Evolutionary conservation across 2,888 invertebrate genomes (phyloP).

Genomic region (Synanthedon myopaeformis): DNA sequence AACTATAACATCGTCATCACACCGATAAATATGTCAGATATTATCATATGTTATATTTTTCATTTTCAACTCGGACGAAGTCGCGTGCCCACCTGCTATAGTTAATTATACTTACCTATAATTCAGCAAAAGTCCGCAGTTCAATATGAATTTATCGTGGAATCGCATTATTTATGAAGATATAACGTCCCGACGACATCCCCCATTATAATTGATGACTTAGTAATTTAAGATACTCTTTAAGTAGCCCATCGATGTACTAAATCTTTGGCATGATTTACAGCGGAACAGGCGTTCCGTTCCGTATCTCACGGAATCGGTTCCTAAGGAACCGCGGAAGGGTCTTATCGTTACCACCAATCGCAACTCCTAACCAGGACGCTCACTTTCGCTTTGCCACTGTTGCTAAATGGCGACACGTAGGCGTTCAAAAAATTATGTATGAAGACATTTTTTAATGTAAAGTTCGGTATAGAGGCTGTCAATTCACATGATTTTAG

Average conservation of each 20-base stretch:
- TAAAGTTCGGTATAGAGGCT: no score
- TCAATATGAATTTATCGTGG: not conserved
- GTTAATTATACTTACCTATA: no score
- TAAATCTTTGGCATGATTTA: slow-evolving; percentile 21
- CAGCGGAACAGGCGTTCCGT: slow-evolving; percentile 11
- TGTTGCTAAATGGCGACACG: no score
- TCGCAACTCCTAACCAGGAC: not conserved
- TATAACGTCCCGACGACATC: not conserved
- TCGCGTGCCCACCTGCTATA: no score
- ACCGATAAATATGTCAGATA: no score
- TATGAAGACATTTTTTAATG: not conserved
- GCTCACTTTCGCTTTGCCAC: no score
- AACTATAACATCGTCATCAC: no score
- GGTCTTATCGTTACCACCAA: slow-evolving; percentile 13
- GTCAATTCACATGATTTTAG: no score
- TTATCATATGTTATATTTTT: no score
- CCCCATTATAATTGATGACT: slow-evolving; percentile 15
- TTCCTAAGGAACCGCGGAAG: slow-evolving; percentile 25
- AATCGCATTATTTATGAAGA: not conserved
- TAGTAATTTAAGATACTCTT: slow-evolving; percentile 11
- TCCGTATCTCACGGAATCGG: slow-evolving; percentile 5
- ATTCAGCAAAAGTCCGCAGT: not conserved
- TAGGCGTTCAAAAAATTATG: no score
- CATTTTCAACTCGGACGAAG: no score
- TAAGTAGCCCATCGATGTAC: slow-evolving; percentile 6